Base-by-base conservation (phyloP, 1,140 invertebrate genomes). In the Lepidotrigona ventralis region DNA sequence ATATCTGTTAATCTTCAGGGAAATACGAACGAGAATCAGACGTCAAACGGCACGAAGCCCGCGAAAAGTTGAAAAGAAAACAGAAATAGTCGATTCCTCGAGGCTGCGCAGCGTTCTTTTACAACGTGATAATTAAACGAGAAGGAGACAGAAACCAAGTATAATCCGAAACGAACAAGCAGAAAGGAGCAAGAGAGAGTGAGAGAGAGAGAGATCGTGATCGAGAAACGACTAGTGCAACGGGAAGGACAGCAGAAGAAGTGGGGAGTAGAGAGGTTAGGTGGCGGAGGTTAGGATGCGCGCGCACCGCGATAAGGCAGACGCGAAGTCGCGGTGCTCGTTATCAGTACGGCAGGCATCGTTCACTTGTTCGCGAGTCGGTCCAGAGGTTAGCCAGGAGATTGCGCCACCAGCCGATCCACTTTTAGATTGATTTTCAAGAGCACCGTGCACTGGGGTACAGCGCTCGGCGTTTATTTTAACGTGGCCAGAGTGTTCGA, bases 341-440 rank as follows among this genome's bases (percentile, higher is more conserved):
- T 90, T 90, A 90, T 90, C 90, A 89, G 86, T 88, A 84, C 73
- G 81, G 79, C 80, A 80, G 69, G 82, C 72, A 74, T 79, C 81
- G 85, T 78, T 86, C 73, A 85, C 77, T 87, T 86, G 83, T 60
- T 74, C 70, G 74, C 89, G 74, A 89, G 79, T 83, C 85, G 90
- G 89, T 90, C 79, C 87, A 74, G 56, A 63, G 70, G 68, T 68
- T 66, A 84, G 79, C 87, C 91, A 86, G 76, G 84, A 90, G 92
- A 92, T 93, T 85, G 90, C 91, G 91, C 91, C 91, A 92, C 90
- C 79, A 89, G 86, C 76, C 91, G 91, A 89, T 90, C 91, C 88
- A 92, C 91, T 90, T 91, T 91, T 92, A 93, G 93, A 93, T 93
- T 93, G 93, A 93, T 93, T 93, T 93, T 93, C 92, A 93, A 93